Conservation (phyloP, 2,797 vertebrate genomes). For the Enoplosus armatus region DNA sequence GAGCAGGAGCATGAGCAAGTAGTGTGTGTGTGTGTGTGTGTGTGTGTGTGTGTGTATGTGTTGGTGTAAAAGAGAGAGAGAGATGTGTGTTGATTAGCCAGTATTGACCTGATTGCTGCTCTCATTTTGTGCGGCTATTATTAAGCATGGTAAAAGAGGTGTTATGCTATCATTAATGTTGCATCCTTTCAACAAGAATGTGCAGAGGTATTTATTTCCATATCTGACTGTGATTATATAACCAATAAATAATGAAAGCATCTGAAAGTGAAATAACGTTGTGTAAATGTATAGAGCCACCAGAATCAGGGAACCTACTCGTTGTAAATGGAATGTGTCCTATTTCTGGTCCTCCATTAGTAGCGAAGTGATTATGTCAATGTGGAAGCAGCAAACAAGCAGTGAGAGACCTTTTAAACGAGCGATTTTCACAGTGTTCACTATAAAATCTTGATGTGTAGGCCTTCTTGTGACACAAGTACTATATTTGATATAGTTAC, state of each 20-base stretch:
- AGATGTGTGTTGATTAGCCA: slow-evolving; percentile 69
- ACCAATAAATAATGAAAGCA: slow-evolving; percentile 44
- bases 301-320: slow-evolving; percentile 26
- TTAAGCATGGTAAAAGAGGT: slow-evolving; percentile 33
- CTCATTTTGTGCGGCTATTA: slow-evolving; percentile 64
- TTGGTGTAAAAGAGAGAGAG: slow-evolving; percentile 14
- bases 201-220: not conserved
- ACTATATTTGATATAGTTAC: not conserved
- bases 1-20: slow-evolving; percentile 54
- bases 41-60: slow-evolving; percentile 17
- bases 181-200: slow-evolving; percentile 1
- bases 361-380: slow-evolving; percentile 22
- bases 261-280: slow-evolving; percentile 4
- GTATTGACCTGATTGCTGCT: slow-evolving; percentile 71
- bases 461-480: not conserved
- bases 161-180: slow-evolving; percentile 18
- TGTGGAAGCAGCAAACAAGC: slow-evolving; percentile 20
- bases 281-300: slow-evolving; percentile 15
- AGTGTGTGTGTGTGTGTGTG: slow-evolving; percentile 46
- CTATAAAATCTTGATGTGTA: not conserved
- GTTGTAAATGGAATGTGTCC: slow-evolving; percentile 51
- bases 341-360: slow-evolving; percentile 44
- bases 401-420: not conserved
- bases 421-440: not conserved
- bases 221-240: slow-evolving; percentile 1